Conservation (phyloP, 1,140 invertebrate species). For the Drosophila navojoa region DNA sequence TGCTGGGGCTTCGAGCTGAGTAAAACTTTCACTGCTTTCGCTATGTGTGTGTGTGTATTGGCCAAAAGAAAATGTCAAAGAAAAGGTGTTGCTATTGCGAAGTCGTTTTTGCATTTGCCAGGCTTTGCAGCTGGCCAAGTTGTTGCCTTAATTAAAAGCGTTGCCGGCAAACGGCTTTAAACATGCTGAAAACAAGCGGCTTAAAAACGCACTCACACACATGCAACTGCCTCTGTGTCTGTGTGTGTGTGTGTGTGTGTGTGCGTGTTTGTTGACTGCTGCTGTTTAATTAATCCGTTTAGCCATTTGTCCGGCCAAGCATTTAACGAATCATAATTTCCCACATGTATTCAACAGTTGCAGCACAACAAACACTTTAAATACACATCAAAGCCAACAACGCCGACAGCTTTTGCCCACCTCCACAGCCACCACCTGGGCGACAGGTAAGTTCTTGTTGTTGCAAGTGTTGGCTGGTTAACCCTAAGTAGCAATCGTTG, state of each 20-base stretch:
- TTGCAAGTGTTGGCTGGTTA: conserved; percentile 77
- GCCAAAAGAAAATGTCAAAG: conserved; percentile 34
- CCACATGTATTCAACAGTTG: conserved; percentile 57
- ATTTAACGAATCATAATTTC: conserved; percentile 72
- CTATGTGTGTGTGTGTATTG: background rate
- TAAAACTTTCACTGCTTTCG: conserved; percentile 23
- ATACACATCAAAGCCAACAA: conserved; percentile 71
- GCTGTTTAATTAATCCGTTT: conserved; percentile 68
- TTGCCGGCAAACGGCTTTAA: conserved; percentile 27
- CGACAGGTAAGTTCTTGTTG: background rate
- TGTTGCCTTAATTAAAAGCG: conserved; percentile 64
- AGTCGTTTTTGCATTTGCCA: conserved; percentile 8
- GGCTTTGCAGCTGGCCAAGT: conserved; percentile 10
- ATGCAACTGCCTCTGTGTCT: background rate
- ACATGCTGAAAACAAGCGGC: conserved; percentile 51
- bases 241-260: background rate
- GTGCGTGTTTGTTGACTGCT: conserved; percentile 14
- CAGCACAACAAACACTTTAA: conserved; percentile 50
- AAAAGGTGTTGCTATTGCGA: conserved; percentile 6
- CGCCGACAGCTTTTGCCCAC: background rate
- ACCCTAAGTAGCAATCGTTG: conserved; percentile 64
- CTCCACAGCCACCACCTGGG: background rate
- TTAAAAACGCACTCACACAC: conserved; percentile 45
- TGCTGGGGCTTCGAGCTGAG: conserved; percentile 22
- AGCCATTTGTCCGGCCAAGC: conserved; percentile 51